Conservation (phyloP, 2,888 invertebrate genomes). For the Lumbricus terrestris region DNA sequence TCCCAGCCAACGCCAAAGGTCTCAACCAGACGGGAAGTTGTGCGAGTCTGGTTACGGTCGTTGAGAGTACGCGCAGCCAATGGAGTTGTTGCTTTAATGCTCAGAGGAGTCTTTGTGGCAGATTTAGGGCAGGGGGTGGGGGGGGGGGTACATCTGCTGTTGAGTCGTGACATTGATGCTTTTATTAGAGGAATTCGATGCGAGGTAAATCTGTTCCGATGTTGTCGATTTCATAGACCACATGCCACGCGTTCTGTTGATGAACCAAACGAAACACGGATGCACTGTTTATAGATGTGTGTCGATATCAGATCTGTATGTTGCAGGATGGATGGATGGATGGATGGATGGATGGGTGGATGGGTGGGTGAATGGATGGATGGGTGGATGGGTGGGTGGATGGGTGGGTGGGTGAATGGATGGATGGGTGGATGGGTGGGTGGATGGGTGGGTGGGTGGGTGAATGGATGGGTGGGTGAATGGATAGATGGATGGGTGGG, state of each 20-base stretch:
- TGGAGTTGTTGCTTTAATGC: neutral
- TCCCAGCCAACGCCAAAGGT: neutral
- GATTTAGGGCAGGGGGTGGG: neutral
- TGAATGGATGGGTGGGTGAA: too few relatives aligned
- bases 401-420: too few relatives aligned
- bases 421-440: too few relatives aligned
- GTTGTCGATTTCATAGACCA: neutral
- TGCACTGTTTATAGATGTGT: neutral
- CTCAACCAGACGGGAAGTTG: neutral
- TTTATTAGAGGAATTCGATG: neutral
- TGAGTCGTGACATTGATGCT: neutral
- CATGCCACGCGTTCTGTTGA: neutral
- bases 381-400: too few relatives aligned
- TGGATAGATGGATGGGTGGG: too few relatives aligned
- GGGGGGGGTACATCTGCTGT: neutral
- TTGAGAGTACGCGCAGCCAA: neutral
- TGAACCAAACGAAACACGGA: neutral
- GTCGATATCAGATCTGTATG: too few relatives aligned
- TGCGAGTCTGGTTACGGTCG: neutral
- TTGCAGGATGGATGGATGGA: too few relatives aligned
- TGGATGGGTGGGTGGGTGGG: too few relatives aligned
- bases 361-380: too few relatives aligned
- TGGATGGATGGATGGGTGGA: neutral
- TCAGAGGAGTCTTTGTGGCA: neutral
- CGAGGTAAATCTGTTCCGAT: neutral